Base-by-base conservation (phyloP, 1,140 invertebrate genomes). In the Sitophilus oryzae region DNA sequence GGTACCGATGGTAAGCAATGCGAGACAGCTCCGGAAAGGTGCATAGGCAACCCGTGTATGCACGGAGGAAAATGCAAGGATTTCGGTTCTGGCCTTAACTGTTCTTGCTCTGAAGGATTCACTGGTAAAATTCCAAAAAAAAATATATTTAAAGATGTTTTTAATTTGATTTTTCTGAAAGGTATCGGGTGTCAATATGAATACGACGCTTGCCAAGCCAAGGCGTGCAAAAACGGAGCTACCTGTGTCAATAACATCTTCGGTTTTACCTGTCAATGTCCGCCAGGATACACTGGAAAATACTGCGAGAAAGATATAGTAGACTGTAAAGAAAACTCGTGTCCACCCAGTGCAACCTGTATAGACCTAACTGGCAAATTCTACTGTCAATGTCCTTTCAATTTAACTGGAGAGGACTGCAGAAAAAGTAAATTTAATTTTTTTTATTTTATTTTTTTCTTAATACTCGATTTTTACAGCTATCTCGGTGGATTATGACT, bases 321-420 rank as follows among this genome's bases (percentile, higher is more conserved):
- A 19, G 91, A 96, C 64, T 97, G 94, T 67, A 88, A 90, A 69
- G 89, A 94, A 59, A 92, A 93, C 61, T 93, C 91, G 0, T 97
- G 94, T 70, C 93, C 94, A 37, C 89, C 92, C 44, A 91, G 91
- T 11, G 91, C 94, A 3, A 90, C 86, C 10, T 97, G 94, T 67
- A 89, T 97, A 56, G 94, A 97, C 76, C 77, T 96, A 14, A 91
- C 89, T 38, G 89, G 89, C 60, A 85, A 85, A 66, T 95, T 94
- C 76, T 93, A 93, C 68, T 97, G 94, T 66, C 89, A 93, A 70
- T 96, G 93, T 79, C 92, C 93, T 23, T 95, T 96, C 73, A 96
- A 96, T 68, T 78, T 95, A 57, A 97, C 94, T 47, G 93, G 94
- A 35, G 91, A 96, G 69, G 93, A 96, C 66, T 98, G 94, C 63